Conservation (phyloP, 2,888 invertebrate genomes). For the Apotomis capreana region DNA sequence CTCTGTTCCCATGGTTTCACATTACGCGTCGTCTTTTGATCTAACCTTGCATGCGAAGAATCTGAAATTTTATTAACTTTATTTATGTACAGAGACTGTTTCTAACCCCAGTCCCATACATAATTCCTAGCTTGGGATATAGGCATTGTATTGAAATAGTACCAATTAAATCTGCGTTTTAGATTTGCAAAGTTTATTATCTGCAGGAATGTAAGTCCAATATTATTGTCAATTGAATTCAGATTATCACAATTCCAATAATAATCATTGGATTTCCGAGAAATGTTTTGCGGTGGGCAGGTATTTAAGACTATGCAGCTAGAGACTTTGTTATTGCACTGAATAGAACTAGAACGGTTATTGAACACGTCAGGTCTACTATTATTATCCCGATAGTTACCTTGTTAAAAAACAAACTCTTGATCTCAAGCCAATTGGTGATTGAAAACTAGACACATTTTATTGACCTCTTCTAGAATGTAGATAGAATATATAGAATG, state of each 20-base stretch:
- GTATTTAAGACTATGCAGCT: constrained; percentile 9
- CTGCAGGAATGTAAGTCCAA: background rate
- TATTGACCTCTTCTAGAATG: constrained; percentile 24
- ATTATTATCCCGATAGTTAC: constrained; percentile 73
- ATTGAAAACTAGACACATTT: constrained; percentile 40
- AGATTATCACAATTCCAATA: constrained; percentile 47
- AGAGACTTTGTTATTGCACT: constrained; percentile 55
- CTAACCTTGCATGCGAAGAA: constrained; percentile 4
- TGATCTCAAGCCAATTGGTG: constrained; percentile 58
- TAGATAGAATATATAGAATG: background rate
- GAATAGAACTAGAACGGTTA: constrained; percentile 76
- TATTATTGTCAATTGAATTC: constrained; percentile 35
- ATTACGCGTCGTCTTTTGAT: constrained; percentile 14
- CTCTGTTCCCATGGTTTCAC: constrained; percentile 19
- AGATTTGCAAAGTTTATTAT: constrained; percentile 15
- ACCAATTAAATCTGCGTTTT: constrained; percentile 2
- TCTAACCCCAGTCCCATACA: background rate
- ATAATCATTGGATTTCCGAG: constrained; percentile 57
- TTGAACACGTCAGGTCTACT: constrained; percentile 62
- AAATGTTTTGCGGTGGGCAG: constrained; percentile 47
- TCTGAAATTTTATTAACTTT: background rate
- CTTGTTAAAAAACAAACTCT: constrained; percentile 66
- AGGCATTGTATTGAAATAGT: background rate
- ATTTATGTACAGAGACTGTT: background rate
- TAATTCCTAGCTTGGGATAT: background rate